These are phyloP conservation scores for Typhlomys cinereus DNA, from an alignment of 2,113 vertebrate genomes.

Conservation along the genomic window DNA sequence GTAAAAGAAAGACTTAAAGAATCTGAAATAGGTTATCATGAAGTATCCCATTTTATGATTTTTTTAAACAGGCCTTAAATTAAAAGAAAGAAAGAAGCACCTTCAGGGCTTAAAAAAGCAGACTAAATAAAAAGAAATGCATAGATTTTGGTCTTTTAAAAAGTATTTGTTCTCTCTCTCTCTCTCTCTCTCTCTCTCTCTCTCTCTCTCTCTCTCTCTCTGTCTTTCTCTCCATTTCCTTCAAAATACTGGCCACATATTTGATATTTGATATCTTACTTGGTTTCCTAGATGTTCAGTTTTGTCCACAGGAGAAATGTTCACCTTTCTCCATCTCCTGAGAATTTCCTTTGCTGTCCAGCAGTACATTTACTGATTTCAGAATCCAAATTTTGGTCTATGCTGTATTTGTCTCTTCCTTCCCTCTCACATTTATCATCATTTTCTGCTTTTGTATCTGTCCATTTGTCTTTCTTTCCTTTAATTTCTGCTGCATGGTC, in stretches of 20 bases:
- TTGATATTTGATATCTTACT: conserved; percentile 34
- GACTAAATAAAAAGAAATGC: neutral
- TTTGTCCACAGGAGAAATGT: conserved; percentile 22
- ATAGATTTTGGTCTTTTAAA: neutral
- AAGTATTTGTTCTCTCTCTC: neutral
- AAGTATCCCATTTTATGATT: neutral
- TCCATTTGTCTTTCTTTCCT: conserved; percentile 86
- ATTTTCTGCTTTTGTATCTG: conserved; percentile 85
- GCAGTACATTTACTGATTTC: conserved; percentile 60
- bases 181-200: neutral
- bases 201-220: neutral
- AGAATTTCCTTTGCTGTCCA: conserved; percentile 20
- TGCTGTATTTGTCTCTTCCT: conserved; percentile 72
- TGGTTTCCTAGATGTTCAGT: conserved; percentile 30
- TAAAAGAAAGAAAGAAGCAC: neutral
- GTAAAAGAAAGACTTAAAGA: neutral
- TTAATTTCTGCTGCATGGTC: conserved; percentile 86
- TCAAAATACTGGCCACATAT: too few relatives aligned
- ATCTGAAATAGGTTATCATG: neutral
- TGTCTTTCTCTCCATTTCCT: neutral
- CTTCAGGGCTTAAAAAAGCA: conserved; percentile 45
- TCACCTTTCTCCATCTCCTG: conserved; percentile 26
- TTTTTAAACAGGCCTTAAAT: conserved; percentile 28
- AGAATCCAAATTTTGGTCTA: conserved; percentile 77
- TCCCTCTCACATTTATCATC: conserved; percentile 83